Base-by-base conservation (phyloP, 2,113 vertebrate species). In the Dascyllus trimaculatus region DNA sequence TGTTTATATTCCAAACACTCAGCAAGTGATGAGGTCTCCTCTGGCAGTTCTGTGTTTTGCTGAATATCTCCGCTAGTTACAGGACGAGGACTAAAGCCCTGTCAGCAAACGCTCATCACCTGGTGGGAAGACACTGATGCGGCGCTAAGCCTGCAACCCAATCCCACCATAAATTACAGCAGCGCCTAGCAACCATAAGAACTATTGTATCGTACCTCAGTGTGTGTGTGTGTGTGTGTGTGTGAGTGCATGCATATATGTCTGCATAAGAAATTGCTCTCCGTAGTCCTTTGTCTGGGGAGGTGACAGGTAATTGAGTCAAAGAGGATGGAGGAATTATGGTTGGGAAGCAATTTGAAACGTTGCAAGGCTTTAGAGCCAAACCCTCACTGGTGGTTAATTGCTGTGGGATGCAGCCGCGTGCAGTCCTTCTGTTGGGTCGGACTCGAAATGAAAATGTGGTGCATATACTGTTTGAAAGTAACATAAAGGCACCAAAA, bases 231-330 rank as follows among this genome's bases (percentile, higher is more conserved):
- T 45, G 66, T 66, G 46, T 49, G 22, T 54, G 56, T 57, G 72
- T 85, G 56, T 62, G 48, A 65, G 72, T 75, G 78, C 54, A 40
- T 63, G 6, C 46, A 3, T 82, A 56, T 59, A 83, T 32, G 71
- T 80, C 77, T 87, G 81, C 71, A 85, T 86, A 75, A 79, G 68
- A 81, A 21, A 78, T 1, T 19, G 61, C 25, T 58, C 74, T 88
- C 62, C 49, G 80, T 85, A 68, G 78, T 76, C 77, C 74, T 91
- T 90, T 93, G 82, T 91, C 7, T 81, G 51, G 10, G 2, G 76
- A 78, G 88, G 80, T 90, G 88, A 87, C 90, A 90, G 86, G 88
- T 92, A 92, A 92, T 86, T 87, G 87, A 91, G 88, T 88, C 71
- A 68, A 80, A 73, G 81, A 88, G 89, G 84, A 91, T 78, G 75